Evolutionary conservation across 2,113 vertebrate genomes (phyloP).

Genomic region (Elgaria multicarinata): DNA sequence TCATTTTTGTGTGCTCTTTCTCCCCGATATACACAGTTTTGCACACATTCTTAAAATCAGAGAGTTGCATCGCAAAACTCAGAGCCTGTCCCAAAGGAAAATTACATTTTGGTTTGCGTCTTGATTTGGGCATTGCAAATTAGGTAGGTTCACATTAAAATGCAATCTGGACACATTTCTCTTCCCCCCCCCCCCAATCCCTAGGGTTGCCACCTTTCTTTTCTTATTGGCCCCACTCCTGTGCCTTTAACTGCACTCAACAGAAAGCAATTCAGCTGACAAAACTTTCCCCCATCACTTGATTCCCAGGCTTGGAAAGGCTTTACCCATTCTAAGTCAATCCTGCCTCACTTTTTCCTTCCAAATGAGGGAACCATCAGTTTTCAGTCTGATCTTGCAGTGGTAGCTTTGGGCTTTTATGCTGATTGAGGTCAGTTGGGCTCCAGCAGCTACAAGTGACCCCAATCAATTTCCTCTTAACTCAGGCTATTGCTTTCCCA

Average conservation of each 20-base stretch:
- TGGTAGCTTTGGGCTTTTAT: slow-evolving; percentile 5
- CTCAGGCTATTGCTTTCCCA: not conserved
- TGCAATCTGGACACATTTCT: too few species aligned
- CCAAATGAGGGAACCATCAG: not conserved
- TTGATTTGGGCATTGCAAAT: too few species aligned
- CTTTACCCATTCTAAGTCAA: not conserved
- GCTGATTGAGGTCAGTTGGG: slow-evolving; percentile 28
- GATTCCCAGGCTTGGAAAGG: not conserved
- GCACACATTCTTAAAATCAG: too few species aligned
- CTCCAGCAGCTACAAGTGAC: slow-evolving; percentile 3
- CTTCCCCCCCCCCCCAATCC: too few species aligned
- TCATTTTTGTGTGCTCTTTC: too few species aligned
- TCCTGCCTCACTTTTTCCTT: not conserved
- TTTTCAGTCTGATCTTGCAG: not conserved
- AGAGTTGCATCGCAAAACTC: too few species aligned
- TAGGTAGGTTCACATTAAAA: too few species aligned
- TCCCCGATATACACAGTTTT: too few species aligned
- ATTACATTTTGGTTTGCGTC: too few species aligned
- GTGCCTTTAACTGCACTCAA: not conserved
- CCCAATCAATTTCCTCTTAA: slow-evolving; percentile 27
- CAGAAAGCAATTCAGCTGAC: not conserved
- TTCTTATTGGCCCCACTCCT: not conserved
- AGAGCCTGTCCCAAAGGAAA: too few species aligned
- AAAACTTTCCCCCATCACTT: not conserved
- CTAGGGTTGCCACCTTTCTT: too few species aligned